Evolutionary conservation across 2,888 invertebrate genomes (phyloP).

Genomic region (Cyrtodaria siliqua): DNA sequence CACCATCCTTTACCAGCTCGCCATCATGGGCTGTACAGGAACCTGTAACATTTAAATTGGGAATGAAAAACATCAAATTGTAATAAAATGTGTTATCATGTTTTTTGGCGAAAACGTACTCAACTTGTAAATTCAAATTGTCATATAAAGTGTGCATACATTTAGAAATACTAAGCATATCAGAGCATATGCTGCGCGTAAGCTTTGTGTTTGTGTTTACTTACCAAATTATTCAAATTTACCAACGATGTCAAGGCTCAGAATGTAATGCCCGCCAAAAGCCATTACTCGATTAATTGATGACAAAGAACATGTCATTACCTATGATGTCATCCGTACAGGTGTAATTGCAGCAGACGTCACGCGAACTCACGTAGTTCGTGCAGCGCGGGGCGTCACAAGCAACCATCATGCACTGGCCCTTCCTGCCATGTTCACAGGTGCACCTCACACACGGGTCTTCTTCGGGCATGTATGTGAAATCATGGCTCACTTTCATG

Average conservation of each 20-base stretch:
- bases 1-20: slow-evolving; percentile 7
- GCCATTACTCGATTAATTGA: no score
- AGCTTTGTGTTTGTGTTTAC: no score
- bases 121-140: no score
- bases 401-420: slow-evolving; percentile 26
- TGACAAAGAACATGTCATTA: no score
- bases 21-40: slow-evolving; percentile 23
- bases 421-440: slow-evolving; percentile 25
- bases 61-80: background rate
- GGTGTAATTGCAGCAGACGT: slow-evolving; percentile 48
- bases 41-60: background rate
- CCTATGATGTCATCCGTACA: background rate
- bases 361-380: slow-evolving; percentile 45
- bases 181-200: no score
- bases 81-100: no score
- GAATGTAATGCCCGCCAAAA: no score
- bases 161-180: no score
- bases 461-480: slow-evolving; percentile 13
- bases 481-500: background rate
- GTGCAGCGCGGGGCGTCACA: slow-evolving; percentile 61
- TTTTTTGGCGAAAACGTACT: no score
- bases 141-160: no score
- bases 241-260: no score
- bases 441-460: slow-evolving; percentile 50
- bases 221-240: no score